Base-by-base conservation (phyloP, 2,888 invertebrate genomes). In the Sisyra terminalis region DNA sequence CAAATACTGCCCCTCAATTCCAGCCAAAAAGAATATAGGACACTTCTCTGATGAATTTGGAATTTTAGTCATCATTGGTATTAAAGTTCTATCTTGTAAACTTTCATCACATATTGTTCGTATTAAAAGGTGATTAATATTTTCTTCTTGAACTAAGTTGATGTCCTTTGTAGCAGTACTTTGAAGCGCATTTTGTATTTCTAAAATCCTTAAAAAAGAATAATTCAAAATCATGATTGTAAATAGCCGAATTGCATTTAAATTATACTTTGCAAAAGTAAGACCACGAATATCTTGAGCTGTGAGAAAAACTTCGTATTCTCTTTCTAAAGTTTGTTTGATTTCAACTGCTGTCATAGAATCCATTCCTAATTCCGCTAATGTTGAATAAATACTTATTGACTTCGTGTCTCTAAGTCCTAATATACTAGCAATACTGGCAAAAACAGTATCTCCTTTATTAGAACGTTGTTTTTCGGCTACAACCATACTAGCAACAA, bases 261-360 rank as follows among this genome's bases (percentile, higher is more conserved):
- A 5, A 3, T 35, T 35, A 48, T 53, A 72, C 71, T 65, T 79
- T 14, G 75, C 73, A 50, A 90, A 79, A 0, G 86, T 90, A 31
- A 92, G 62, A 1, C 73, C 72, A 40, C 90, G 71, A 45, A 93
- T 79, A 51, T 93, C 90, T 55, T 87, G 84, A 4, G 89, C 80
- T 0, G 87, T 78, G 3, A 96, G 66, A 57, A 80, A 78, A 42
- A 94, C 66, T 55, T 93, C 90, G 56, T 82, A 92, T 57, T 90
- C 87, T 52, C 89, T 69, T 59, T 93, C 92, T 2, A 93, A 61
- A 0, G 83, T 82, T 62, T 93, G 92, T 52, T 93, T 93, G 50
- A 97, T 89, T 64, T 97, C 94, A 0, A 93, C 88, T 0, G 87
- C 89, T 88, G 92, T 94, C 69, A 96, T 78, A 2, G 94, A 94